Evolutionary conservation across 2,113 vertebrate genomes (phyloP), one percentile per base, ranked within the genome.

Genomic region (Cyanistes caeruleus): DNA sequence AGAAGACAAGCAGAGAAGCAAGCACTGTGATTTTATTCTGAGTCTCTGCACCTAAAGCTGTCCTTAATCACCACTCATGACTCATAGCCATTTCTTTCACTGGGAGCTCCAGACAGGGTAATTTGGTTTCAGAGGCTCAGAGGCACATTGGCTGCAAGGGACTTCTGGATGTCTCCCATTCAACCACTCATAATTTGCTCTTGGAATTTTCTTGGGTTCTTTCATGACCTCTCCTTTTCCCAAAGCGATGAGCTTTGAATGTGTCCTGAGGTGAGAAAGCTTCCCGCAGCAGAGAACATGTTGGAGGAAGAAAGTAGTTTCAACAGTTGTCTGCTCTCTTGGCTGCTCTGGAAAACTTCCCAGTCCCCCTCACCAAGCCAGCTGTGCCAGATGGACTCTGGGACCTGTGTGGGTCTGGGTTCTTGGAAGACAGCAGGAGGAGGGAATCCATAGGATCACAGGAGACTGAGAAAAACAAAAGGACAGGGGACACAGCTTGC

Each of bases 41-140:
- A 67, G 72, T 75, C 52, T 68, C 86, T 93, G 91, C 84, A 92
- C 84, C 94, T 90, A 92, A 90, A 95, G 64, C 68, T 74, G 76
- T 86, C 93, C 91, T 89, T 93, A 87, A 92, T 96, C 89, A 84
- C 86, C 33, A 41, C 84, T 80, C 82, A 79, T 95, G 94, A 96
- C 70, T 97, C 94, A 95, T 23, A 92, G 77, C 62, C 59, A 9
- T 79, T 85, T 85, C 92, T 93, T 94, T 84, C 92, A 74, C 67
- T 95, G 80, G 77, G 91, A 92, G 69, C 80, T 78, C 76, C 68
- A 90, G 94, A 93, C 48, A 74, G 64, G 77, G 49, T 82, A 82
- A 87, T 94, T 90, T 91, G 46, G 56, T 86, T 94, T 89, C 84
- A 81, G 75, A 90, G 52, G 28, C 44, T 77, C 73, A 68, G 14